Conservation (phyloP, 2,888 invertebrate species). For the Parapristionchus giblindavisi region DNA sequence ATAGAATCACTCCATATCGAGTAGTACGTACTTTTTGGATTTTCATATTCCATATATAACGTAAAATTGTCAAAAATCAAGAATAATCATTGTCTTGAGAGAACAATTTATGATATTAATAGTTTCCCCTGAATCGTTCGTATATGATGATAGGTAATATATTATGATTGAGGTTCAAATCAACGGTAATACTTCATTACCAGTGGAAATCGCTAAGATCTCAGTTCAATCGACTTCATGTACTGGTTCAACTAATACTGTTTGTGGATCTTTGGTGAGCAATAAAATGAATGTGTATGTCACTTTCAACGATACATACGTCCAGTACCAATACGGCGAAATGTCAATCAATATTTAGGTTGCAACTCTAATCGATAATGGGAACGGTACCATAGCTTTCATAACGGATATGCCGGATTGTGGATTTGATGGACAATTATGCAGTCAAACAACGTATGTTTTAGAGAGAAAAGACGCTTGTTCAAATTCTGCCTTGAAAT, state of each 20-base stretch:
- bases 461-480: neutral
- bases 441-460: neutral
- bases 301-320: no score
- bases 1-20: constrained; percentile 22
- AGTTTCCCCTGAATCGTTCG: no score
- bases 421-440: constrained; percentile 2
- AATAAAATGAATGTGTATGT: neutral
- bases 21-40: constrained; percentile 2
- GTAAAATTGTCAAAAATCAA: no score
- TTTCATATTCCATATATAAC: neutral
- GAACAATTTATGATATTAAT: no score
- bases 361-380: no score
- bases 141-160: no score
- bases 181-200: no score
- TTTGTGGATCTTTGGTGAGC: neutral
- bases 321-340: no score
- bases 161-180: no score
- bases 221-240: neutral
- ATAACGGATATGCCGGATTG: neutral
- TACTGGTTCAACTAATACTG: neutral
- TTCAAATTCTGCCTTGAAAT: no score
- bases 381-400: neutral
- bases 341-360: no score
- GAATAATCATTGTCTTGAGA: no score
- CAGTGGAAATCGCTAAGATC: neutral